A percentile compares a stretch with the other conserved stretches of the same genome.
phyloP scores from a whole-genome alignment of 2,888 invertebrate genomes.

The Synergus laeviventris region DNA sequence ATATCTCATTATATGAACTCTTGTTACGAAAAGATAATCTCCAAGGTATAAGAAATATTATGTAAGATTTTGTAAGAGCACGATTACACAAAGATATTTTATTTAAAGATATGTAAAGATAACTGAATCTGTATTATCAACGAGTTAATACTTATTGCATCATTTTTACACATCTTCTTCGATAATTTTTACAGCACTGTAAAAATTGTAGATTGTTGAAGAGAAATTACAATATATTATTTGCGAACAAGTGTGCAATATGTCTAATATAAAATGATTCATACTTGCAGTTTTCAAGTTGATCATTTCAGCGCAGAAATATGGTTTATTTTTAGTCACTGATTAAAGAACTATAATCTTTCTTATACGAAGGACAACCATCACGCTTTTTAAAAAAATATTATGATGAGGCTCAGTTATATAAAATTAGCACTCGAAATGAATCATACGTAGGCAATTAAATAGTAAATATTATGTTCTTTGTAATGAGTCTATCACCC shows the following conservation, averaged over 20 bases:
- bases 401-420: not conserved
- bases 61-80: not conserved
- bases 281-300: not conserved
- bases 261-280: not conserved
- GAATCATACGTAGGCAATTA: not conserved
- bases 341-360: slow-evolving; percentile 7
- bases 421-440: not conserved
- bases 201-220: not conserved
- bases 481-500: no score
- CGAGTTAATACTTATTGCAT: not conserved
- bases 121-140: not conserved
- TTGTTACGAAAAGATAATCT: not conserved
- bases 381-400: not conserved
- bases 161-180: no score
- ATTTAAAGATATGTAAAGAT: not conserved
- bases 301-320: not conserved
- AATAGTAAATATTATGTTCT: not conserved
- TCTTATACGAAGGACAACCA: not conserved
- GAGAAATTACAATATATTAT: no score
- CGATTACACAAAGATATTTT: not conserved
- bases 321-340: not conserved
- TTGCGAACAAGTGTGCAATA: not conserved
- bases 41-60: not conserved
- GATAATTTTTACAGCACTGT: not conserved
- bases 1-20: not conserved